phyloP scores from a whole-genome alignment of 2,113 vertebrate species.

The Campylomormyrus tamandua region DNA sequence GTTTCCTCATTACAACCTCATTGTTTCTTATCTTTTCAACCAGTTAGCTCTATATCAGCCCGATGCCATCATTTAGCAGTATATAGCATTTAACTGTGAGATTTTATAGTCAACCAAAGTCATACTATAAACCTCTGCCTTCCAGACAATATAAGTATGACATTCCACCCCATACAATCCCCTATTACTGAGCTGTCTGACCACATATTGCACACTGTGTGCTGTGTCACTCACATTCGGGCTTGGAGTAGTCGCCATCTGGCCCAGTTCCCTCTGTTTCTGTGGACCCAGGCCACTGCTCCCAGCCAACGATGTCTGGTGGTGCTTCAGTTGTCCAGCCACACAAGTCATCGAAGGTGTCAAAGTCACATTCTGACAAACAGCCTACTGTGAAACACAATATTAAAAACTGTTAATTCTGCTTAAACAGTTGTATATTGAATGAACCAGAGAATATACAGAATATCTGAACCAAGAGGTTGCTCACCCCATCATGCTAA shows the following conservation, averaged over 20 bases:
- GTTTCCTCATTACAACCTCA: not conserved
- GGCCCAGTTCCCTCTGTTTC: slow-evolving; percentile 54
- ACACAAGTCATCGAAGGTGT: slow-evolving; percentile 47
- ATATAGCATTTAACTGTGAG: slow-evolving; percentile 23
- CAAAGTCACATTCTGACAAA: slow-evolving; percentile 61
- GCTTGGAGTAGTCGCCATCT: slow-evolving; percentile 67
- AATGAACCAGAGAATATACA: not conserved
- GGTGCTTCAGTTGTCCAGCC: slow-evolving; percentile 49
- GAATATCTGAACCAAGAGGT: not conserved
- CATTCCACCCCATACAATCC: too few species aligned
- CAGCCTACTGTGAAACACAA: slow-evolving; percentile 54
- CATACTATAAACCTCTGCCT: too few species aligned
- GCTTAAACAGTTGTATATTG: not conserved
- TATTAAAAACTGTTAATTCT: not conserved
- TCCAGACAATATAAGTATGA: too few species aligned
- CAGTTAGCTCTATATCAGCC: not conserved
- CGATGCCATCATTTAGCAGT: not conserved
- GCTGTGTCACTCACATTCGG: slow-evolving; percentile 50
- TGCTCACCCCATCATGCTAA: not conserved
- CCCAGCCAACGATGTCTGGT: slow-evolving; percentile 42
- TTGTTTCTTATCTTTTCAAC: not conserved
- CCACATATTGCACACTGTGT: too few species aligned
- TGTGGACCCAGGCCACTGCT: slow-evolving; percentile 31
- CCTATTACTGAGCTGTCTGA: too few species aligned
- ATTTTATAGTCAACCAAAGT: too few species aligned